Evolutionary conservation across 2,888 invertebrate genomes (phyloP).

Genomic region (Athalia circularis): DNA sequence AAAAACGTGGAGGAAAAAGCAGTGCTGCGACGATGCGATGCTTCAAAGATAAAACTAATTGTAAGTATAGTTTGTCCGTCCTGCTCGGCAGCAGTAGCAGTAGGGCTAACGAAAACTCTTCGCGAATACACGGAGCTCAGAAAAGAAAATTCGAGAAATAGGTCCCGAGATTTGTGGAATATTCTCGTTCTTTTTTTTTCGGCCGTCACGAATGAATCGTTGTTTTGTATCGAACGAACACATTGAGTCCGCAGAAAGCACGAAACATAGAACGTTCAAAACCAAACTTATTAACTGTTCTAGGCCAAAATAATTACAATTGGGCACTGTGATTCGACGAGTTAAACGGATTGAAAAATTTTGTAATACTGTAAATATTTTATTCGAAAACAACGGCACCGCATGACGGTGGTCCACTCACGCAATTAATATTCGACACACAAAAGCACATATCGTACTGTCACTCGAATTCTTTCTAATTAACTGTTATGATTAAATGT

Average conservation of each 20-base stretch:
- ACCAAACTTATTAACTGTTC: no score
- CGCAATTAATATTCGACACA: not conserved
- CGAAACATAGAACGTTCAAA: no score
- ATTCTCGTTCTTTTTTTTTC: not conserved
- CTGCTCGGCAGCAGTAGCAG: not conserved
- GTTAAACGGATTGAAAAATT: not conserved
- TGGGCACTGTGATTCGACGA: no score
- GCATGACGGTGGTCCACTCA: not conserved
- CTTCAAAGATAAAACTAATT: constrained; percentile 34
- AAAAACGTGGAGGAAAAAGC: constrained; percentile 17
- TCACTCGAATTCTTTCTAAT: constrained; percentile 12
- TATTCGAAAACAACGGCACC: constrained; percentile 1
- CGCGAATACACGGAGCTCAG: not conserved
- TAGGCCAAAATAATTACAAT: no score
- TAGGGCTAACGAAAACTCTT: not conserved
- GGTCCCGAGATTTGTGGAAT: constrained; percentile 7
- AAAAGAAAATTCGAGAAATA: constrained; percentile 17
- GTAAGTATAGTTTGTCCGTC: constrained; percentile 19
- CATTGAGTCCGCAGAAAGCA: no score
- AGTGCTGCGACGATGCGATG: constrained; percentile 22
- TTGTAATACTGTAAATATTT: constrained; percentile 18
- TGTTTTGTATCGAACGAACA: not conserved
- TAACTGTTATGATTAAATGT: constrained; percentile 37
- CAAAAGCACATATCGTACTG: constrained; percentile 4
- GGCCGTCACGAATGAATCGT: not conserved